These are phyloP conservation scores for Merluccius polli DNA, from an alignment of 2,797 vertebrate genomes.

Conservation along the genomic window DNA sequence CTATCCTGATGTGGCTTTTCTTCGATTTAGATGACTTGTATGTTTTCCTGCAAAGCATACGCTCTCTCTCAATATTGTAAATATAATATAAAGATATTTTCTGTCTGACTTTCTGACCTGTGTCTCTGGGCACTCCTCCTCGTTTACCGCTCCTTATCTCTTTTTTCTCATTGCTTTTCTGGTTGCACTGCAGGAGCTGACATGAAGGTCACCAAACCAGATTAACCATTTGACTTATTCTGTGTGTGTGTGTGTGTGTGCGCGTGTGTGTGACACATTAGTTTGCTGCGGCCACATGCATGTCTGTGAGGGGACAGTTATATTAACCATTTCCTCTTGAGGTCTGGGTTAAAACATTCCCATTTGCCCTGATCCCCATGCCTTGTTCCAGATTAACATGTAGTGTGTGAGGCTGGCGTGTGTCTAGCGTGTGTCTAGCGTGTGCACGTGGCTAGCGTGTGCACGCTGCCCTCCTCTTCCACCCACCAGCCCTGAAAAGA, in stretches of 20 bases:
- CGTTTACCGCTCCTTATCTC: background rate
- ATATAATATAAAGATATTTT: too few relatives aligned
- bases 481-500: background rate
- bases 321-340: background rate
- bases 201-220: slow-evolving; percentile 12
- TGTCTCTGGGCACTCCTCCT: slow-evolving; percentile 8
- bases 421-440: background rate
- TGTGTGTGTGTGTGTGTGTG: slow-evolving; percentile 3
- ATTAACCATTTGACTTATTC: slow-evolving; percentile 1
- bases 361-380: background rate
- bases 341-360: background rate
- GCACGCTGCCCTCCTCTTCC: background rate
- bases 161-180: background rate
- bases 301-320: background rate
- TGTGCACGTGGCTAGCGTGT: background rate
- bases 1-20: too few relatives aligned
- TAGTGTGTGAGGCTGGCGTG: too few relatives aligned
- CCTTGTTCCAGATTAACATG: background rate
- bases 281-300: background rate
- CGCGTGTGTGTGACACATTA: slow-evolving; percentile 5
- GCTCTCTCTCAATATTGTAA: background rate
- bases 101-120: background rate
- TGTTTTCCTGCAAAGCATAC: too few relatives aligned
- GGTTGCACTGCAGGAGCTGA: background rate
- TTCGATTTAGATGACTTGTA: too few relatives aligned